Conservation (phyloP, 1,140 invertebrate genomes). For the Zaprionus lachaisei region DNA sequence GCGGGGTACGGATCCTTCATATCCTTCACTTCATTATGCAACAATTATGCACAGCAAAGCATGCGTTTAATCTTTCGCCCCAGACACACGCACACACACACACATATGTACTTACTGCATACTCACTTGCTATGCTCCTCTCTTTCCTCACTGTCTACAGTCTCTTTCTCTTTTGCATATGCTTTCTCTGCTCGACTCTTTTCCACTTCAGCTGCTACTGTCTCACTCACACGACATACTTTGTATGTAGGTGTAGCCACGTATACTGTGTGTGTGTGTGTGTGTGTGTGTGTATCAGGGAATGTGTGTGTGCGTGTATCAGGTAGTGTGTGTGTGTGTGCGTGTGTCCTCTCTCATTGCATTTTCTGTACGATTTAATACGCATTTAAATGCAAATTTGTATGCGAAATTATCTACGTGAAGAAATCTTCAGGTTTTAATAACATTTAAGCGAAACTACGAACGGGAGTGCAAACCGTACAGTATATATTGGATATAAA, state of each 20-base stretch:
- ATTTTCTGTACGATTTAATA: conserved; percentile 80
- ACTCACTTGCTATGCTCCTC: neutral
- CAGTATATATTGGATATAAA: neutral
- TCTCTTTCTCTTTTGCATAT: conserved; percentile 1
- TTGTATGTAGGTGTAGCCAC: neutral
- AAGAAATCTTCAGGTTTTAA: conserved; percentile 80
- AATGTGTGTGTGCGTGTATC: neutral
- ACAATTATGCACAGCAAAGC: conserved; percentile 82
- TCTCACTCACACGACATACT: neutral
- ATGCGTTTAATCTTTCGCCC: conserved; percentile 81
- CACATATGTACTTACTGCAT: neutral
- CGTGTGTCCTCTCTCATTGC: conserved; percentile 31
- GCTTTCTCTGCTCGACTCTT: neutral
- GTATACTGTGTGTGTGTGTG: conserved; percentile 1
- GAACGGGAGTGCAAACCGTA: conserved; percentile 1
- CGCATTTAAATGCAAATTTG: conserved; percentile 80
- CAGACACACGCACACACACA: conserved; percentile 31
- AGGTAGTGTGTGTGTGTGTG: neutral
- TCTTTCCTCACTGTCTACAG: neutral
- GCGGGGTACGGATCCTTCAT: conserved; percentile 67
- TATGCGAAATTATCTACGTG: conserved; percentile 77
- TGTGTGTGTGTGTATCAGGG: neutral
- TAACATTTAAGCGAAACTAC: conserved; percentile 61
- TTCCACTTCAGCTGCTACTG: neutral
- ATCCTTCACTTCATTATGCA: conserved; percentile 83